Base-by-base conservation (phyloP, 2,113 vertebrate genomes). In the Cyanocitta stelleri region DNA sequence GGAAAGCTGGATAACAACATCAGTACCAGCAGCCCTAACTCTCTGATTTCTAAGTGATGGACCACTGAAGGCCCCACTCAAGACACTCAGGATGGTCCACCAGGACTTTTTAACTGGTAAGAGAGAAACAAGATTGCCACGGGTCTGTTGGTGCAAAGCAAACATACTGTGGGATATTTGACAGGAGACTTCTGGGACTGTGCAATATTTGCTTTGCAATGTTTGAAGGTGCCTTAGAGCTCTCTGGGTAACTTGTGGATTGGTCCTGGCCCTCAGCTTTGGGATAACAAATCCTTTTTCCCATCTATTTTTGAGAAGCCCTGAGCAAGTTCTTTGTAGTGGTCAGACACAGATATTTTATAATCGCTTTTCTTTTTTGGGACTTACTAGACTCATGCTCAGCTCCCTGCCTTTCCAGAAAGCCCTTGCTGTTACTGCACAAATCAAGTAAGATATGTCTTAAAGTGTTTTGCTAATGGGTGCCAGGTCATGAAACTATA, bases 171-270 rank as follows among this genome's bases (percentile, higher is more conserved):
- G 13, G 8, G 41, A 6, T 69, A 29, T 46, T 46, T 71, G 39
- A 56, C 22, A 32, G 18, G 26, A 9, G 33, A 71, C 37, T 27
- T 35, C 9, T 76, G n/a, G 12, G 17, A n/a, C 32, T 33, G 16
- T n/a, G 3, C 2, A 29, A 39, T 73, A 74, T 37, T 51, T 68
- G 10, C 22, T 22, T 63, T 15, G 3, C 0, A 2, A 21, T 13
- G 10, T 46, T 46, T 74, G 44, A 74, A 64, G 35, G 5, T 55
- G 11, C 1, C 43, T 32, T 10, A 59, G 39, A 82, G 32, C 7
- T 67, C 32, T 78, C 29, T 71, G 52, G 26, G 32, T n/a, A 35
- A 48, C 19, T 37, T 61, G 13, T 52, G 41, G 43, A 24, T 32
- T 92, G 49, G 3, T 13, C 16, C 18, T 19, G 20, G 15, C 26